Conservation (phyloP, 35 echinoderm and acorn worm species). For the Holothuria glaberrima region DNA sequence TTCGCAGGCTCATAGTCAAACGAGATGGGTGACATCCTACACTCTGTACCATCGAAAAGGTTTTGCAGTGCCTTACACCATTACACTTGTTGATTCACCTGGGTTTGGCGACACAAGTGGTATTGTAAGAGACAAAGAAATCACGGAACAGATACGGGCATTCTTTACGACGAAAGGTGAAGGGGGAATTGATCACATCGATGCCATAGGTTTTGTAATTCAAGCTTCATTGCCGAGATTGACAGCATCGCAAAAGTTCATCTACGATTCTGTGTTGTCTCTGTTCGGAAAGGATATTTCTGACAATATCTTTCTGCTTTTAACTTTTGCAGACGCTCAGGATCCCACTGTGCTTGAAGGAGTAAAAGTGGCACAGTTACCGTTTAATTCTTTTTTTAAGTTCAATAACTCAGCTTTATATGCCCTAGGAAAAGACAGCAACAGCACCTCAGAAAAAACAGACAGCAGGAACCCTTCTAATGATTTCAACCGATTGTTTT, state of each 20-base stretch:
- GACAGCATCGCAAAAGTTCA: conserved; percentile 19
- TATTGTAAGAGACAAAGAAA: conserved; percentile 56
- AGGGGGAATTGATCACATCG: conserved; percentile 63
- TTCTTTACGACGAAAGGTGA: conserved; percentile 26
- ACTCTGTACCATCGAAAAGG: conserved; percentile 37
- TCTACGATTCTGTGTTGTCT: conserved; percentile 66
- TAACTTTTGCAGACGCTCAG: conserved; percentile 32
- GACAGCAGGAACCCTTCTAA: too few relatives aligned
- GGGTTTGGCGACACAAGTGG: conserved; percentile 65
- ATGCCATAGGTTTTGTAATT: conserved; percentile 70
- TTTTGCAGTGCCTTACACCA: conserved; percentile 30
- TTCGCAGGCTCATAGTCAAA: conserved; percentile 65
- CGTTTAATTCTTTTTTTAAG: neutral
- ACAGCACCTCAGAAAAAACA: too few relatives aligned
- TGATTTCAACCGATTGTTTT: neutral
- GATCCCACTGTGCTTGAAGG: neutral
- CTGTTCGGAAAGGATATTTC: conserved; percentile 65
- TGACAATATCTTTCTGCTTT: conserved; percentile 56
- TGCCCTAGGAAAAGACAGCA: neutral
- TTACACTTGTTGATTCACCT: conserved; percentile 66
- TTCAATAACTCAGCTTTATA: neutral
- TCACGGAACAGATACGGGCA: neutral
- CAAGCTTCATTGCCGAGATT: conserved; percentile 37
- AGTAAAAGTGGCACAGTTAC: neutral
- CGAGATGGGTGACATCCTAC: conserved; percentile 61